Base-by-base conservation (phyloP, 2,797 vertebrate species). In the Cossypha niveicapilla region DNA sequence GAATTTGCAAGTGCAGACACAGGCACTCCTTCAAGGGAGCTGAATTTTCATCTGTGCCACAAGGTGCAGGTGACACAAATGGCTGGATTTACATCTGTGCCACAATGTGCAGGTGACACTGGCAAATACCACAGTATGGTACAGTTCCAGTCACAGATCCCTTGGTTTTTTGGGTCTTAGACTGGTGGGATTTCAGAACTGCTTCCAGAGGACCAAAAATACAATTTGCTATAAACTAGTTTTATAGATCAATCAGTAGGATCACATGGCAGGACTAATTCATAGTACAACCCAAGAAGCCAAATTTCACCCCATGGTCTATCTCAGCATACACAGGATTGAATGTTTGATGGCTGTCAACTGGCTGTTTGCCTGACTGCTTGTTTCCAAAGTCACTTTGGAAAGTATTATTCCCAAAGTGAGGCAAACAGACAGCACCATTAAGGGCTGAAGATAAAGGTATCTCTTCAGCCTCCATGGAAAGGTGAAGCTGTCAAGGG, bases 401-500 rank as follows among this genome's bases (percentile, higher is more conserved):
- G 56, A 84, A 86, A 50, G 18, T 56, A 5, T 78, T 63, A 62
- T 54, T 81, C 41, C 39, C n/a, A 28, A 76, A 73, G 24, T 34
- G 73, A 88, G 50, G 47, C 70, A 88, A 90, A 48, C 24, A 88
- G 32, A 57, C 54, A 72, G 6, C 22, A 61, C 17, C n/a, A 78
- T 78, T 86, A 86, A 48, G 9, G n/a, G 19, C 22, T 75, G 76
- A 79, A 75, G 56, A 90, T 56, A 54, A 88, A 84, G 50, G 35
- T 3, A 77, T 15, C 4, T 2, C 23, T 51, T 75, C 47, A 47
- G 8, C 70, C 60, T 21, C 74, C 14, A 1, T 53, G 51, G 70
- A 83, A 93, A 86, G 17, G 41, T 34, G 32, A 92, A 84, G 21
- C 27, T 93, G 47, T 83, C 90, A 88, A 68, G 30, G 24, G 16